Evolutionary conservation across 2,888 invertebrate species (phyloP).

Genomic region (Watsonalla cultraria): DNA sequence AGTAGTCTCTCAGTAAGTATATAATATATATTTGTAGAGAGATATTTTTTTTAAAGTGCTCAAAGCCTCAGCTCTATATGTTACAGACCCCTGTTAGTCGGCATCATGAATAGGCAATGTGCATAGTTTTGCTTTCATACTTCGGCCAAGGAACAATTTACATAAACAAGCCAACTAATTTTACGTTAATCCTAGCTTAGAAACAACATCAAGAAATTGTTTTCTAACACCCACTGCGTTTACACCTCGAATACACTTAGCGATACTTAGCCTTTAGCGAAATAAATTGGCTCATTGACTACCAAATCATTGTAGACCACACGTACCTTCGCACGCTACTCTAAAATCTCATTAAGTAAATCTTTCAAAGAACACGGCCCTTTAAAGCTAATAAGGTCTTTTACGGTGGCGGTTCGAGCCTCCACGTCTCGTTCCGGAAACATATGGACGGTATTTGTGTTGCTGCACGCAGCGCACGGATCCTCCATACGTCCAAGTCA

Average conservation of each 20-base stretch:
- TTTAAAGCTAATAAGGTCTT: conserved; percentile 53
- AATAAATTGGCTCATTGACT: conserved; percentile 57
- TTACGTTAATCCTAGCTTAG: neutral
- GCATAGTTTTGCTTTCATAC: neutral
- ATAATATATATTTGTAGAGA: too few relatives aligned
- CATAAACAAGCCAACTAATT: neutral
- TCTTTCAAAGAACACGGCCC: conserved; percentile 46
- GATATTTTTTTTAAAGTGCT: too few relatives aligned
- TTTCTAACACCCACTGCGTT: neutral
- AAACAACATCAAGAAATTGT: neutral
- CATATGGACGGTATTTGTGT: conserved; percentile 25
- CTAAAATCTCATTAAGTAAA: conserved; percentile 54
- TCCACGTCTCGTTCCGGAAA: conserved; percentile 26
- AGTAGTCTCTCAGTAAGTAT: too few relatives aligned
- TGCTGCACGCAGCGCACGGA: conserved; percentile 8
- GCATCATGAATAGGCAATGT: too few relatives aligned
- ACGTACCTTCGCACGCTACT: conserved; percentile 48
- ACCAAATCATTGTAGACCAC: conserved; percentile 51
- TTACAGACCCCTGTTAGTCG: too few relatives aligned
- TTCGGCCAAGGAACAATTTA: neutral
- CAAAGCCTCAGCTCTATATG: too few relatives aligned
- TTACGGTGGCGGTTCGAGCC: conserved; percentile 36
- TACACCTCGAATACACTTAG: conserved; percentile 9
- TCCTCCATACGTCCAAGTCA: conserved; percentile 1
- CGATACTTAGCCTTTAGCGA: conserved; percentile 25